Conservation (phyloP, 2,888 invertebrate species). For the Sisyra nigra region DNA sequence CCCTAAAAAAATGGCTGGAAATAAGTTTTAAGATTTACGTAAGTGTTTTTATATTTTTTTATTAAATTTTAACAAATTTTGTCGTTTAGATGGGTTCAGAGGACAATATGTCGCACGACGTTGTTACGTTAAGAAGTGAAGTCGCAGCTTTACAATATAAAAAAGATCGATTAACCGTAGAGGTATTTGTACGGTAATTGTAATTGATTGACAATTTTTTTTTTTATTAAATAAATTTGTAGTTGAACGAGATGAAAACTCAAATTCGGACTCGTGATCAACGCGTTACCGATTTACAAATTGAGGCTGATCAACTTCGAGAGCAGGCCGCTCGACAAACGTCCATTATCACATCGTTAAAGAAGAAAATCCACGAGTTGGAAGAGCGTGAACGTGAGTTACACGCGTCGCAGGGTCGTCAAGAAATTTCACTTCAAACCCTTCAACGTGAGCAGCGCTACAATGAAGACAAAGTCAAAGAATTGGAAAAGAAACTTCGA, state of each 20-base stretch:
- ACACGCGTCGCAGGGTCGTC: slow-evolving; percentile 38
- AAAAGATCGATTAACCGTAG: slow-evolving; percentile 58
- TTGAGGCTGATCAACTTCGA: slow-evolving; percentile 61
- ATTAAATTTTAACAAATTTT: not conserved
- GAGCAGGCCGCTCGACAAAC: slow-evolving; percentile 73
- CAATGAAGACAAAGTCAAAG: slow-evolving; percentile 61
- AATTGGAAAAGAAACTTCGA: slow-evolving; percentile 56
- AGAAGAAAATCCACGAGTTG: slow-evolving; percentile 60
- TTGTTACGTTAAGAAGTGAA: slow-evolving; percentile 65
- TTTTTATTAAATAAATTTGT: slow-evolving; percentile 17
- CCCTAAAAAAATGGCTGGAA: too few relatives aligned
- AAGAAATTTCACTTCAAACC: slow-evolving; percentile 56
- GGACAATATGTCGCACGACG: slow-evolving; percentile 36
- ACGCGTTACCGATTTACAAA: slow-evolving; percentile 56
- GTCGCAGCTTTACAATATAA: slow-evolving; percentile 72
- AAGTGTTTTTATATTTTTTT: not conserved
- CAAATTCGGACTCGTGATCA: slow-evolving; percentile 55
- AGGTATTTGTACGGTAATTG: slow-evolving; percentile 34
- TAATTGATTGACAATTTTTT: not conserved
- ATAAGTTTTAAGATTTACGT: too few relatives aligned
- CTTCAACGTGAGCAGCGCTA: slow-evolving; percentile 56
- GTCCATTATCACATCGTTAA: slow-evolving; percentile 61
- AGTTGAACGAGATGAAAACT: slow-evolving; percentile 56
- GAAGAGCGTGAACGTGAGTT: slow-evolving; percentile 63
- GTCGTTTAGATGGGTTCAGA: slow-evolving; percentile 6